phyloP scores from a whole-genome alignment of 1,140 invertebrate species.

The Augochlora pura region DNA sequence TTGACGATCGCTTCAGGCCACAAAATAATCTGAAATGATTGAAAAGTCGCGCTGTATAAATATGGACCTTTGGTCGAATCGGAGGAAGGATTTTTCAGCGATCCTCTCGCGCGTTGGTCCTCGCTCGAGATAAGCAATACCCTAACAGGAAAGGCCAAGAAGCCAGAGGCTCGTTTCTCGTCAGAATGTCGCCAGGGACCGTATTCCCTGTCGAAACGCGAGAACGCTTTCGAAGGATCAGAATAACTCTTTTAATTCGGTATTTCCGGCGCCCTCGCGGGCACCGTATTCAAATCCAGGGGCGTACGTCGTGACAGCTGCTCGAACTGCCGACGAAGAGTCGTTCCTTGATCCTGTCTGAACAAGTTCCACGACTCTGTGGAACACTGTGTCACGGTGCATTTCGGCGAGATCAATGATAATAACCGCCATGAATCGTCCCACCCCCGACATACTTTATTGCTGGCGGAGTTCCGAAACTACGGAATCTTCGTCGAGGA shows the following conservation, averaged over 20 bases:
- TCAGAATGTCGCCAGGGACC: background rate
- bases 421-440: conserved; percentile 25
- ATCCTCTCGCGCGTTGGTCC: background rate
- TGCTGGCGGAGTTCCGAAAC: background rate
- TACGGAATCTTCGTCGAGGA: background rate
- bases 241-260: conserved; percentile 29
- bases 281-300: conserved; percentile 12
- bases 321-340: conserved; percentile 1
- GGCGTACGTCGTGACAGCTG: background rate
- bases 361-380: conserved; percentile 2
- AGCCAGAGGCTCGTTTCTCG: background rate
- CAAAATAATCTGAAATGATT: no score
- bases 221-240: background rate
- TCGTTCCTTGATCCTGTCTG: conserved; percentile 17
- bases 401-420: conserved; percentile 33
- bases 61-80: background rate
- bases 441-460: conserved; percentile 6
- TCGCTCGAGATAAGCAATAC: background rate
- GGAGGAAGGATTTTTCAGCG: background rate
- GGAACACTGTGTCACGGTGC: conserved; percentile 6
- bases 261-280: background rate
- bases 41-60: background rate
- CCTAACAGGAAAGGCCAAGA: background rate
- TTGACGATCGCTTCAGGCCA: no score
- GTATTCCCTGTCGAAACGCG: background rate